These are phyloP conservation scores for Pseudonaja textilis DNA, from an alignment of 2,113 vertebrate species.

Conservation along the genomic window DNA sequence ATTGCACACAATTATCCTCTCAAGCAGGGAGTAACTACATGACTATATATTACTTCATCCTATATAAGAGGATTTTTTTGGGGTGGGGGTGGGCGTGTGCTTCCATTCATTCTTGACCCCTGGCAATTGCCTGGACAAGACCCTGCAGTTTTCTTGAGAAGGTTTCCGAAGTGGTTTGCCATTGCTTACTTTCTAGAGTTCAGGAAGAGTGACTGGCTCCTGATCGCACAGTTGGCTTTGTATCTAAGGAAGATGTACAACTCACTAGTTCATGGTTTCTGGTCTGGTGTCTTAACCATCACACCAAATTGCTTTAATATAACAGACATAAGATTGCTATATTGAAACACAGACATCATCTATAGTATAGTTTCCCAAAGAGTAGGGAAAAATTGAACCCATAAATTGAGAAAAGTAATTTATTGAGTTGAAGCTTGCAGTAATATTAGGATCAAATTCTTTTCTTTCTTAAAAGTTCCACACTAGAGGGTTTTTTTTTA, in stretches of 20 bases:
- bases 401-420: not conserved
- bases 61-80: not conserved
- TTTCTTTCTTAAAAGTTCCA: not conserved
- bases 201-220: not conserved
- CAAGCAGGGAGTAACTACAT: conserved; percentile 1
- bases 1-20: not conserved
- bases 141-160: not conserved
- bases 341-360: not conserved
- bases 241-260: not conserved
- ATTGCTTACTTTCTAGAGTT: not conserved
- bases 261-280: not conserved
- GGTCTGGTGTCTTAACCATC: not conserved
- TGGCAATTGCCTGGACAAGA: not conserved
- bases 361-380: not conserved
- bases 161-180: not conserved
- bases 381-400: not conserved
- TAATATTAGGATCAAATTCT: not conserved
- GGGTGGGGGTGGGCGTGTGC: not conserved
- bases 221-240: not conserved
- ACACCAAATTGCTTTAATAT: not conserved
- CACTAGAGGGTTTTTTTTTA: not conserved
- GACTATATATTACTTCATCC: not conserved
- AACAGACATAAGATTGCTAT: not conserved
- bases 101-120: not conserved
- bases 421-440: not conserved